Conservation (phyloP, 2,113 vertebrate genomes). For the Pantherophis guttatus region DNA sequence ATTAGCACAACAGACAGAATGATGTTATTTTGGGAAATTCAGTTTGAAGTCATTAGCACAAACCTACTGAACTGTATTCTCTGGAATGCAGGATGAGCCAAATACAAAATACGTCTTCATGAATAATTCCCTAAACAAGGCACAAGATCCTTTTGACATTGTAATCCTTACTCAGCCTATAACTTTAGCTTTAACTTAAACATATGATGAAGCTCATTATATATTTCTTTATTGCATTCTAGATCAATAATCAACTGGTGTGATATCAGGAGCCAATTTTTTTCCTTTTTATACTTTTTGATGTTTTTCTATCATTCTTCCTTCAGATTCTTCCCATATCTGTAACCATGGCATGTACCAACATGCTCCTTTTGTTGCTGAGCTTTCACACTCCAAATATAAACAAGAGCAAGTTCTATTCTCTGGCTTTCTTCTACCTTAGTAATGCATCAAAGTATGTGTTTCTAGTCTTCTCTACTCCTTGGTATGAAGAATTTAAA, state of each 20-base stretch:
- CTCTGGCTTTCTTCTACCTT: neutral
- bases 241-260: too few species aligned
- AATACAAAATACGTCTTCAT: neutral
- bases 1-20: neutral
- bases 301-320: neutral
- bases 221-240: neutral
- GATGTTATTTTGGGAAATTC: neutral
- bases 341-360: neutral
- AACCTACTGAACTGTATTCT: neutral
- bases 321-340: neutral
- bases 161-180: neutral
- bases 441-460: neutral
- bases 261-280: neutral
- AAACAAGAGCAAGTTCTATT: neutral
- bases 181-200: neutral
- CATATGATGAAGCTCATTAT: neutral
- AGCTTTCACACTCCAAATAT: neutral
- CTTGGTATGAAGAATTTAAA: neutral
- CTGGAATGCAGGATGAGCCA: neutral
- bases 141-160: neutral
- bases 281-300: neutral
- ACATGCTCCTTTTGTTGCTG: neutral
- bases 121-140: neutral
- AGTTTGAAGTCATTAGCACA: neutral
- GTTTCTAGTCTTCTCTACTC: neutral